Evolutionary conservation across 2,797 vertebrate species (phyloP).

Genomic region (Mus minutoides): DNA sequence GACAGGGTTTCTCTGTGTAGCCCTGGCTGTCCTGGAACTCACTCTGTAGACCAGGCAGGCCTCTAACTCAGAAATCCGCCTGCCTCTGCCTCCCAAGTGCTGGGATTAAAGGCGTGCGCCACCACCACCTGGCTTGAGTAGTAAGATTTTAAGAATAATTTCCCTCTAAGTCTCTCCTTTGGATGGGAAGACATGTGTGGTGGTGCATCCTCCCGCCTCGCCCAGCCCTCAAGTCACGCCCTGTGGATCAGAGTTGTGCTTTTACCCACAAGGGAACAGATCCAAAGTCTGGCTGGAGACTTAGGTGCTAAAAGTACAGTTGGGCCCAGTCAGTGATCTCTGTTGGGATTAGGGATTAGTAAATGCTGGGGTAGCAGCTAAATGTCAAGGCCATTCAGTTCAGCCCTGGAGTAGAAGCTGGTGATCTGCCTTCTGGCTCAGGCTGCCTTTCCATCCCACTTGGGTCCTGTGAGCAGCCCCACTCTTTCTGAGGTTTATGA

Average conservation of each 20-base stretch:
- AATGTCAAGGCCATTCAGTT: neutral
- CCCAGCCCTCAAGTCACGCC: too few relatives aligned
- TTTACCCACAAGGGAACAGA: neutral
- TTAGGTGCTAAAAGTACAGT: neutral
- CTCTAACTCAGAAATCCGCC: too few relatives aligned
- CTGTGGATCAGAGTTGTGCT: neutral
- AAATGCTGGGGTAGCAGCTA: neutral
- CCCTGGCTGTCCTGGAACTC: too few relatives aligned
- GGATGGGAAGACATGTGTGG: too few relatives aligned
- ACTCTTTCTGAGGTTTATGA: neutral
- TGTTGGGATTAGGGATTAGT: neutral
- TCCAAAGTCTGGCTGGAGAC: neutral
- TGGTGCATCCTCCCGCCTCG: neutral
- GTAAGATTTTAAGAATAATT: neutral
- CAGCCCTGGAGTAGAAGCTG: neutral
- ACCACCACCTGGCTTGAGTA: too few relatives aligned
- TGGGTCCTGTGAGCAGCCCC: neutral
- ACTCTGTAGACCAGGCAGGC: too few relatives aligned
- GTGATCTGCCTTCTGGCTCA: neutral
- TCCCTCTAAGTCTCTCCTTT: neutral
- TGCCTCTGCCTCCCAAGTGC: too few relatives aligned
- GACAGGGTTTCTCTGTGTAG: too few relatives aligned
- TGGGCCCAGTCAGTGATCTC: neutral
- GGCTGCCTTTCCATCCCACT: neutral
- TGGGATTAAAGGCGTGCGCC: too few relatives aligned